These are phyloP conservation scores for Calcarius lapponicus DNA, from an alignment of 2,797 vertebrate genomes.

Conservation along the genomic window DNA sequence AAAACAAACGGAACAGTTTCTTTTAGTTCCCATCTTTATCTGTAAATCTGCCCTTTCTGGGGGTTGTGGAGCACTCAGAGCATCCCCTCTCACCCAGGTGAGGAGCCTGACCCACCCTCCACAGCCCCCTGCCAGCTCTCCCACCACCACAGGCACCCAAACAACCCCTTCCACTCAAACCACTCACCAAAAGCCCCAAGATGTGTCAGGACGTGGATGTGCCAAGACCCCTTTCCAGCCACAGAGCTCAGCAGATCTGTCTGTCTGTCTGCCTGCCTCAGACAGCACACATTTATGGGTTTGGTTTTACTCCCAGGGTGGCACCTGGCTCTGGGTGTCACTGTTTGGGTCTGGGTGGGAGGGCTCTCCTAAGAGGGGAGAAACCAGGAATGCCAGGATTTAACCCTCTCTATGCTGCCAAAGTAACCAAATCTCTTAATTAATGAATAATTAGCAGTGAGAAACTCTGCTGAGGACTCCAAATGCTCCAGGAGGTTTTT, in stretches of 20 bases:
- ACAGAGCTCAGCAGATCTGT: rapidly evolving
- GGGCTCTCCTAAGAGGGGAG: too few relatives aligned
- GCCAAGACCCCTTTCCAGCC: rapidly evolving
- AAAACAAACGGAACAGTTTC: not conserved
- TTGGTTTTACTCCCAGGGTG: not conserved
- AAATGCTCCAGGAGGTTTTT: not conserved
- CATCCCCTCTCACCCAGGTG: not conserved
- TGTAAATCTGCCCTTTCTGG: not conserved
- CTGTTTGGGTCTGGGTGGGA: rapidly evolving
- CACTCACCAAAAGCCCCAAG: not conserved
- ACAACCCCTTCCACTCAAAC: not conserved
- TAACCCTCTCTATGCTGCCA: not conserved
- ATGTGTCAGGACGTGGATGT: rapidly evolving
- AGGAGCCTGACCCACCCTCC: not conserved
- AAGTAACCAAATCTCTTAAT: not conserved
- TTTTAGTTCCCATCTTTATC: not conserved
- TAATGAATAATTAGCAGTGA: rapidly evolving
- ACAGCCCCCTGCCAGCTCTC: not conserved
- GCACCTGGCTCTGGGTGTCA: not conserved
- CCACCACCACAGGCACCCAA: not conserved
- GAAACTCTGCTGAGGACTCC: not conserved
- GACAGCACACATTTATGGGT: rapidly evolving
- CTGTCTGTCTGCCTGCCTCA: rapidly evolving
- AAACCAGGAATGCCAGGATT: not conserved
- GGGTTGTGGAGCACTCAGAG: rapidly evolving